Conservation (phyloP, 2,797 vertebrate genomes). For the Varecia variegata region DNA sequence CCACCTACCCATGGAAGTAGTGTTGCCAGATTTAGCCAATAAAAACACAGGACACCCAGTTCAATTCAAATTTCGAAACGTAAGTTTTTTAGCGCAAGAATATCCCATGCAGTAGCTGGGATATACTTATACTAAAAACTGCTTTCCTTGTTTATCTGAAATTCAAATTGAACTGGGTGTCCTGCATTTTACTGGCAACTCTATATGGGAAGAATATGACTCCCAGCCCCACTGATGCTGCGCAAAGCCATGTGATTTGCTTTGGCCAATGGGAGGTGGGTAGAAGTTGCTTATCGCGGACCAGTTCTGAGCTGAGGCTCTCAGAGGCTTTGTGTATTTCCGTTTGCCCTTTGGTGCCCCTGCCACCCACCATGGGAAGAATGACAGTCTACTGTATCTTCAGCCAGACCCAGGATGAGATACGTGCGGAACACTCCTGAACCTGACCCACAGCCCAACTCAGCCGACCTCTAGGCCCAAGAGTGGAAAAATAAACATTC, state of each 20-base stretch:
- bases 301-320: neutral
- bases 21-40: neutral
- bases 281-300: rapidly evolving
- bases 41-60: neutral
- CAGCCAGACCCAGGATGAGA: neutral
- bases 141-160: neutral
- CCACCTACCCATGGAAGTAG: rapidly evolving
- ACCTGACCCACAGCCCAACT: neutral
- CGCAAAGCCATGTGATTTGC: neutral
- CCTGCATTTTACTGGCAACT: neutral
- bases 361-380: neutral
- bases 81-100: neutral
- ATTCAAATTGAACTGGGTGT: neutral
- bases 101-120: neutral
- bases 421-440: neutral
- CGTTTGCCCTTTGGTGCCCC: neutral
- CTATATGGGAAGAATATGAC: neutral
- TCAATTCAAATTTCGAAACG: neutral
- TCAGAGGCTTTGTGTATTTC: neutral
- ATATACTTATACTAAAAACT: neutral
- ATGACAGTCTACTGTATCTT: neutral
- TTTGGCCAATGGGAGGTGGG: neutral
- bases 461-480: neutral
- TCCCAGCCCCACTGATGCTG: rapidly evolving
- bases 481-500: neutral